phyloP scores from a whole-genome alignment of 2,797 vertebrate genomes.

The Helarctos malayanus region DNA sequence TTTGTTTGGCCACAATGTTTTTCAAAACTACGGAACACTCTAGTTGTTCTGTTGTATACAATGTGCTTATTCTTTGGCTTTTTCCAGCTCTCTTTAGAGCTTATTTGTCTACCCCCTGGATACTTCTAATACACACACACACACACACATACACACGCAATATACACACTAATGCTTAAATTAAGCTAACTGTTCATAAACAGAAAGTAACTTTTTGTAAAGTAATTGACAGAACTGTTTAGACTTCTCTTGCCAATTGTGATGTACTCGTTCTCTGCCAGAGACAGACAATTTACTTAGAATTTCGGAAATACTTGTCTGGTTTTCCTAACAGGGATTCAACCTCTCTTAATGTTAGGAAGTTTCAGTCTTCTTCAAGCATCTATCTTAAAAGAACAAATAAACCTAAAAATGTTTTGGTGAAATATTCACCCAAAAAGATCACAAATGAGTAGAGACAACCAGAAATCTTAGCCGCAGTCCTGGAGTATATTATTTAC shows the following conservation, averaged over 20 bases:
- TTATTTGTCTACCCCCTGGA: constrained; percentile 30
- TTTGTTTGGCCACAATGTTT: constrained; percentile 81
- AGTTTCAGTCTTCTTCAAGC: not conserved
- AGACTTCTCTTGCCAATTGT: constrained; percentile 19
- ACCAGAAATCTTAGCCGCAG: not conserved
- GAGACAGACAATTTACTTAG: constrained; percentile 48
- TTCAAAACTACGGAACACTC: constrained; percentile 72
- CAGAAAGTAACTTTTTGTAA: constrained; percentile 55
- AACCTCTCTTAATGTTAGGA: not conserved
- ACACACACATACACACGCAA: not conserved
- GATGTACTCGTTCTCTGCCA: not conserved
- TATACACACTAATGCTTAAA: constrained; percentile 44
- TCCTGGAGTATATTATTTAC: not conserved
- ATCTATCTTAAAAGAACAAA: constrained; percentile 35
- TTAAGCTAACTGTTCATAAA: constrained; percentile 28
- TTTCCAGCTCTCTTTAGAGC: constrained; percentile 56
- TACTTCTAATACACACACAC: not conserved
- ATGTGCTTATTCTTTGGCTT: constrained; percentile 58
- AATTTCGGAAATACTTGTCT: constrained; percentile 57
- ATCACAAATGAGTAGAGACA: not conserved
- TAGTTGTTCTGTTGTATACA: constrained; percentile 54
- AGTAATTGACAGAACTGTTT: constrained; percentile 41
- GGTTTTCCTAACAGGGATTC: not conserved
- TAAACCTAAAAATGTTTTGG: not conserved
- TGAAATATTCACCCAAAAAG: not conserved